These are phyloP conservation scores for Melanotaenia nigrans DNA, from an alignment of 2,797 vertebrate species.

Conservation along the genomic window DNA sequence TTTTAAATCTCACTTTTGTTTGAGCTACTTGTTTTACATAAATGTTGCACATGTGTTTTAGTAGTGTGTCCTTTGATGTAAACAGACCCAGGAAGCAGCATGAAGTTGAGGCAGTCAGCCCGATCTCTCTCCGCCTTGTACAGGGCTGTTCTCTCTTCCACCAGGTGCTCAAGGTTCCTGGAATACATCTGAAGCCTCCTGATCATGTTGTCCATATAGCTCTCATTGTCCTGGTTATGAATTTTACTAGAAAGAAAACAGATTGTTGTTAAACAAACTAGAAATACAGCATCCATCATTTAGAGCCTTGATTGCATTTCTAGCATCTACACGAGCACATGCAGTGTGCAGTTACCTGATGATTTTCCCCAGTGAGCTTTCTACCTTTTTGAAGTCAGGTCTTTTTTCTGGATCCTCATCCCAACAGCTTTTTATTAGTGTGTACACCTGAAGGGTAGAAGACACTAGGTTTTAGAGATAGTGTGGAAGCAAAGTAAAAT, in stretches of 20 bases:
- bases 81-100: conserved; percentile 92
- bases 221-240: conserved; percentile 91
- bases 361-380: conserved; percentile 90
- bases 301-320: background rate
- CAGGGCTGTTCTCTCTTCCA: conserved; percentile 93
- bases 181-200: conserved; percentile 95
- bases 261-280: no score
- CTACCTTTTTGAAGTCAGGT: conserved; percentile 95
- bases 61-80: background rate
- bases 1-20: no score
- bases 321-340: background rate
- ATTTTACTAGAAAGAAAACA: conserved; percentile 81
- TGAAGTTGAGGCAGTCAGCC: conserved; percentile 93
- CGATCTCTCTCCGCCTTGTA: conserved; percentile 96
- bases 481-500: background rate
- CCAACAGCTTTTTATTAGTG: conserved; percentile 91
- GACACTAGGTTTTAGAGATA: background rate
- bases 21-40: no score
- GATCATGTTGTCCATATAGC: conserved; percentile 98
- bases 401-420: conserved; percentile 96
- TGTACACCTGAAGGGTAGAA: conserved; percentile 83
- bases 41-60: background rate
- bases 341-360: conserved; percentile 84
- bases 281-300: background rate
- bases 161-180: conserved; percentile 93